Evolutionary conservation across 2,888 invertebrate species (phyloP), one percentile per base, ranked within the genome.

Genomic region (Drosophila villosipedis): DNA sequence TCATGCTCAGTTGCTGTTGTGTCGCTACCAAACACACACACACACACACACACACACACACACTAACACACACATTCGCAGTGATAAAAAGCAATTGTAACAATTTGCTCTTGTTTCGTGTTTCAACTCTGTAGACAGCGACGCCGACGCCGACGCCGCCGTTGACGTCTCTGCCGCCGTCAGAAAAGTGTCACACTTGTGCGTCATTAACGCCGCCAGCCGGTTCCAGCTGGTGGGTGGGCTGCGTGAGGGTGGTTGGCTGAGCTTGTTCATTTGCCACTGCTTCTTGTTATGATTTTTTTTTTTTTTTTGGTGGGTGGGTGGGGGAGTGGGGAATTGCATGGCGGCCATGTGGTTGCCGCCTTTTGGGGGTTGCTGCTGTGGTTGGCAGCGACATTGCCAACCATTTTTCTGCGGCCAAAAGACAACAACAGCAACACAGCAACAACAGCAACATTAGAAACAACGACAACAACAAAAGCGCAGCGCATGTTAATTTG

Each of bases 141-240:
- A 64, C 57, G 66, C 7, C 16, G 30, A 6, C 30, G 6, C 7
- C 30, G 37, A 4, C 9, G 28, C 7, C 16, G 39, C 16, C n/a
- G 53, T n/a, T 14, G 14, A 12, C 53, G 41, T 14, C 25, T 25
- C 47, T 28, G 60, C 53, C 47, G 73, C 73, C 54, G 65, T 54
- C 82, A 69, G 66, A 67, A 83, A 89, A 89, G 89, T 91, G 92
- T 88, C 91, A 91, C 92, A 91, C 91, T 91, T 90, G 91, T 91
- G 91, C 89, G 87, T 91, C 83, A 91, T 92, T 91, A 92, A 92
- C 89, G 83, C 85, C 82, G 84, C 73, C 84, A 87, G 77, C 78
- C 81, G 87, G 87, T 88, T 90, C 84, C 91, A 88, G 90, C 87
- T 88, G 87, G 88, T 89, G 88, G 90, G 81, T 82, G 80, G 76